A percentile compares a stretch with the other conserved stretches of the same genome.
These are phyloP conservation scores for Itoplectis maculator DNA, from an alignment of 2,888 invertebrate species.

Conservation along the genomic window DNA sequence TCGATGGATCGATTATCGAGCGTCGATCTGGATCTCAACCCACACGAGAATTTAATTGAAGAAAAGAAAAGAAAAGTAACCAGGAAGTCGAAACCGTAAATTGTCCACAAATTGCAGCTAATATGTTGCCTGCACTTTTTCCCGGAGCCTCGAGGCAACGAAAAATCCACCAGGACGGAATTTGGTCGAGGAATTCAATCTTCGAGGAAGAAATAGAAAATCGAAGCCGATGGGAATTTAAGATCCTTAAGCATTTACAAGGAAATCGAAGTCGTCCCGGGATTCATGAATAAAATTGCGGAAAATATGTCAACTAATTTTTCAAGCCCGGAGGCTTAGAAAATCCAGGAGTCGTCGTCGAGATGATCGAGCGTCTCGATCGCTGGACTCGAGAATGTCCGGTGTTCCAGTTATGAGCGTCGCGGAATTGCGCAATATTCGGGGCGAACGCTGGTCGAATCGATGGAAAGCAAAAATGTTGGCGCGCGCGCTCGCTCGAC, in stretches of 20 bases:
- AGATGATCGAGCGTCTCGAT: slow-evolving; percentile 36
- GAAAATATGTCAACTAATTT: too few species aligned
- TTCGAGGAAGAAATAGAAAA: too few species aligned
- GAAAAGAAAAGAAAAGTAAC: background rate
- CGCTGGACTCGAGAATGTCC: slow-evolving; percentile 40
- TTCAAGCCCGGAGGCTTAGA: background rate
- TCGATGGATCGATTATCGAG: slow-evolving; percentile 13
- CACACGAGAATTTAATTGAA: background rate
- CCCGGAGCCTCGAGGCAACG: background rate
- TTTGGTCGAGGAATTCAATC: too few species aligned
- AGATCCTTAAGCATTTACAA: too few species aligned
- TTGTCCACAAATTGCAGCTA: slow-evolving; percentile 16
- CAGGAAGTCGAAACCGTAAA: slow-evolving; percentile 17
- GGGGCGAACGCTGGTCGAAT: slow-evolving; percentile 71
- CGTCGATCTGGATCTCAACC: background rate
- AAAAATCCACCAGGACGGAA: too few species aligned
- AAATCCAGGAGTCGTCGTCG: background rate
- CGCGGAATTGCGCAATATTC: slow-evolving; percentile 67
- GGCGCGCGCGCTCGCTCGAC: slow-evolving; percentile 69
- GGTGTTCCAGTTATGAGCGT: slow-evolving; percentile 67
- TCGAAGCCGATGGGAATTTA: background rate
- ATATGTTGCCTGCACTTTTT: background rate
- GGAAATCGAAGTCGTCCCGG: too few species aligned
- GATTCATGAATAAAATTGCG: too few species aligned
- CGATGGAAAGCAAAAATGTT: slow-evolving; percentile 79